Evolutionary conservation across 2,797 vertebrate species (phyloP).

Genomic region (Sphenopsis melanotis): DNA sequence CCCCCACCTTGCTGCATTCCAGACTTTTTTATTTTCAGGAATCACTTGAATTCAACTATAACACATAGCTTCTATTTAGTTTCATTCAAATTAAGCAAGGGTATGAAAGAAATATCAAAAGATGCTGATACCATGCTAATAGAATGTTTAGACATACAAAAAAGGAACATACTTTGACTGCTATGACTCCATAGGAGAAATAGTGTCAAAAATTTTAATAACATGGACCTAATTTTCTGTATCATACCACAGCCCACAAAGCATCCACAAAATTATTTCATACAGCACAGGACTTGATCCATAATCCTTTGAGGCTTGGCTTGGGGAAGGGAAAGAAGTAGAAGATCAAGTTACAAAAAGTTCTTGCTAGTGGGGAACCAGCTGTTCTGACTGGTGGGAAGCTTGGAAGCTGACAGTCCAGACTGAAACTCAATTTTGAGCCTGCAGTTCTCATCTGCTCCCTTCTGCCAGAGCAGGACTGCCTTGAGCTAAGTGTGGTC

Average conservation of each 20-base stretch:
- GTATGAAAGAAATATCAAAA: not conserved
- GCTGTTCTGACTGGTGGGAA: not conserved
- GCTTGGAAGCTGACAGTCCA: not conserved
- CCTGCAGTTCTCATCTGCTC: not conserved
- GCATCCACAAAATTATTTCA: not conserved
- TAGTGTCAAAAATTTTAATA: not conserved
- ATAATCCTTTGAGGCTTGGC: not conserved
- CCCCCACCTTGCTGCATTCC: not conserved
- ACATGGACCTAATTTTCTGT: not conserved
- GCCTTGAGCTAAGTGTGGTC: not conserved
- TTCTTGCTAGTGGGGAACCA: not conserved
- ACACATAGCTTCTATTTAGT: not conserved
- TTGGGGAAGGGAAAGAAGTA: not conserved
- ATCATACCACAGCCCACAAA: not conserved
- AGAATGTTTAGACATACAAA: not conserved
- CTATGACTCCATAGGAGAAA: not conserved
- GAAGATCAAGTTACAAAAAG: not conserved
- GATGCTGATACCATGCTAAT: not conserved
- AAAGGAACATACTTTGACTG: not conserved
- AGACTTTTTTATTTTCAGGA: not conserved
- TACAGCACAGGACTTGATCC: not conserved
- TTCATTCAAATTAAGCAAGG: not conserved
- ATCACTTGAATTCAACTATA: not conserved
- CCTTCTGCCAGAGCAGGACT: not conserved
- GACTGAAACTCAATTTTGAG: not conserved